phyloP scores from a whole-genome alignment of 2,113 vertebrate species.

The Amazona vittata region DNA sequence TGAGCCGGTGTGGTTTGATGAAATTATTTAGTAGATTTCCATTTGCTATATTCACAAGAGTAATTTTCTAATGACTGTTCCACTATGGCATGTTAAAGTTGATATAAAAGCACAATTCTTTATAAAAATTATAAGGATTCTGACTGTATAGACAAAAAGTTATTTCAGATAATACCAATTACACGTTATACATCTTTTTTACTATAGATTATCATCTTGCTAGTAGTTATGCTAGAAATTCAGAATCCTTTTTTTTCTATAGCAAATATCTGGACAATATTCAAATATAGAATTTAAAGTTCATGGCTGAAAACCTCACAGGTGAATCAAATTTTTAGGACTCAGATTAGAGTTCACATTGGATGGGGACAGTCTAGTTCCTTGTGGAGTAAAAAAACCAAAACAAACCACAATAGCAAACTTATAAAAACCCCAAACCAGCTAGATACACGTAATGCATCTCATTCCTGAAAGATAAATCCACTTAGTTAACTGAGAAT shows the following conservation, averaged over 20 bases:
- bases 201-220: background rate
- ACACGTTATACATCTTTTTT: background rate
- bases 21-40: background rate
- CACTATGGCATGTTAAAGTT: background rate
- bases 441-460: background rate
- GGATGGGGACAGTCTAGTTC: background rate
- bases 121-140: background rate
- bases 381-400: background rate
- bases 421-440: background rate
- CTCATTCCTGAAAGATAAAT: background rate
- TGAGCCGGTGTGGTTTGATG: background rate
- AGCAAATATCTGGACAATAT: background rate
- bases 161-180: background rate
- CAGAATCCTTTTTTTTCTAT: background rate
- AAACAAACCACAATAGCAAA: background rate
- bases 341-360: background rate
- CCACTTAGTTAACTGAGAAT: background rate
- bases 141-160: background rate
- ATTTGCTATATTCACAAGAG: background rate
- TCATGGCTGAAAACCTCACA: background rate
- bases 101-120: background rate
- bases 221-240: background rate
- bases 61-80: background rate
- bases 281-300: background rate
- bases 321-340: background rate